Percentiles rank a stretch among this genome's conserved stretches.
phyloP scores from a whole-genome alignment of 1,140 invertebrate species.

The Leptinotarsa lineolata region DNA sequence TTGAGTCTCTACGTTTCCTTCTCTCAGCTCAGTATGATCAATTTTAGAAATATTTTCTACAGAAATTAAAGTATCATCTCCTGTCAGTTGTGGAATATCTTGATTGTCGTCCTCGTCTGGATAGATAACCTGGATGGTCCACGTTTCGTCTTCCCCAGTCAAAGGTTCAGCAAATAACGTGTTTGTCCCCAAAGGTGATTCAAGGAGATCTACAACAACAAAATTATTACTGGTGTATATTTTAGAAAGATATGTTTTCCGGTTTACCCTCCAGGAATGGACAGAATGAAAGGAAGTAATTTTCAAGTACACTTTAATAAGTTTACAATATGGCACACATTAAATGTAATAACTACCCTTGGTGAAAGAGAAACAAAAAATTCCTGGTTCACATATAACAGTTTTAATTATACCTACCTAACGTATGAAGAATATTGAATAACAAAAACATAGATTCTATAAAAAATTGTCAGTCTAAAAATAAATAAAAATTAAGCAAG shows the following conservation, averaged over 20 bases:
- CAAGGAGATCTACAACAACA: constrained; percentile 25
- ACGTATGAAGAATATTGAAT: too few relatives aligned
- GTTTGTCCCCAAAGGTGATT: constrained; percentile 28
- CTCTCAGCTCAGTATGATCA: not conserved
- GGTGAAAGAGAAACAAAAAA: too few relatives aligned
- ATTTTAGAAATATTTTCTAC: constrained; percentile 16
- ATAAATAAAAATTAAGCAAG: too few relatives aligned
- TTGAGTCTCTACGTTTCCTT: constrained; percentile 10
- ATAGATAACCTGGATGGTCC: constrained; percentile 48
- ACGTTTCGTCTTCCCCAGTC: constrained; percentile 31
- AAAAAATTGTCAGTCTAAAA: too few relatives aligned
- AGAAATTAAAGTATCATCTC: constrained; percentile 35
- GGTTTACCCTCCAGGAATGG: too few relatives aligned
- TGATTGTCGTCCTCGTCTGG: constrained; percentile 31
- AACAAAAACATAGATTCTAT: too few relatives aligned
- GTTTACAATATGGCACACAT: too few relatives aligned
- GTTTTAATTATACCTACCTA: too few relatives aligned
- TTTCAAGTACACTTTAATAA: too few relatives aligned
- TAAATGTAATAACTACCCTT: too few relatives aligned
- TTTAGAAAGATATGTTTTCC: not conserved
- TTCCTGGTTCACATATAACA: too few relatives aligned
- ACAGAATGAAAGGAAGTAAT: too few relatives aligned
- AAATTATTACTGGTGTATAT: not conserved
- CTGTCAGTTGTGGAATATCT: constrained; percentile 28
- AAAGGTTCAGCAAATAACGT: constrained; percentile 27